phyloP scores from a whole-genome alignment of 1,140 invertebrate species.

The Bombus picipes region DNA sequence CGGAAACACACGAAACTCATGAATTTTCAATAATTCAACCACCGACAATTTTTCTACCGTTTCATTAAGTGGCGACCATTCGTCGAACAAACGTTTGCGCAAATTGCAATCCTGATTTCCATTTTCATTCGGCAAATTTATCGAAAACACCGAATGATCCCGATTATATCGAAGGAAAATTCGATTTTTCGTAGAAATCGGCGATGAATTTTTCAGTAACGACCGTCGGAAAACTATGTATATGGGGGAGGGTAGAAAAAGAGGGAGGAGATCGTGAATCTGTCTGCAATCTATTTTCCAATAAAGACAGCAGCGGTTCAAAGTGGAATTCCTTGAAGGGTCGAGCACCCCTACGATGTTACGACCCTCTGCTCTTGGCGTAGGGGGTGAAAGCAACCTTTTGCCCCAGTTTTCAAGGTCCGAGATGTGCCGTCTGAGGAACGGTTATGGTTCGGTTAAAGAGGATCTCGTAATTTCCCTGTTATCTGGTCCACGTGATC shows the following conservation, averaged over 20 bases:
- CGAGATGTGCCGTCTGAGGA: slow-evolving; percentile 49
- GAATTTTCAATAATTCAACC: background rate
- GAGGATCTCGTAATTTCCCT: slow-evolving; percentile 5
- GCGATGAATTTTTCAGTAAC: slow-evolving; percentile 20
- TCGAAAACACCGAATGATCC: background rate
- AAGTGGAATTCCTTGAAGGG: slow-evolving; percentile 51
- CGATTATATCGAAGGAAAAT: background rate
- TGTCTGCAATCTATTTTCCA: slow-evolving; percentile 26
- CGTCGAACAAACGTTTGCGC: background rate
- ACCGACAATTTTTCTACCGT: background rate
- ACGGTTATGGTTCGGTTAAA: slow-evolving; percentile 18
- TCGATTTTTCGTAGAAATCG: background rate
- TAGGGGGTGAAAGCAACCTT: slow-evolving; percentile 61
- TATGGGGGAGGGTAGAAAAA: background rate
- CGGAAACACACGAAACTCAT: background rate
- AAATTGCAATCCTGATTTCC: background rate
- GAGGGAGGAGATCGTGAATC: background rate
- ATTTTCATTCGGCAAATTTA: too few relatives aligned
- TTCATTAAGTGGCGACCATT: background rate
- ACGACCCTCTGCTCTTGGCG: slow-evolving; percentile 41
- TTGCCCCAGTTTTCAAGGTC: slow-evolving; percentile 73
- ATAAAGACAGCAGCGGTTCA: slow-evolving; percentile 33
- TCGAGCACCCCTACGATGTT: slow-evolving; percentile 54
- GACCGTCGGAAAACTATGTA: background rate
- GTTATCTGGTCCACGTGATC: background rate